Base-by-base conservation (phyloP, 2,797 vertebrate genomes). In the Phataginus tricuspis region DNA sequence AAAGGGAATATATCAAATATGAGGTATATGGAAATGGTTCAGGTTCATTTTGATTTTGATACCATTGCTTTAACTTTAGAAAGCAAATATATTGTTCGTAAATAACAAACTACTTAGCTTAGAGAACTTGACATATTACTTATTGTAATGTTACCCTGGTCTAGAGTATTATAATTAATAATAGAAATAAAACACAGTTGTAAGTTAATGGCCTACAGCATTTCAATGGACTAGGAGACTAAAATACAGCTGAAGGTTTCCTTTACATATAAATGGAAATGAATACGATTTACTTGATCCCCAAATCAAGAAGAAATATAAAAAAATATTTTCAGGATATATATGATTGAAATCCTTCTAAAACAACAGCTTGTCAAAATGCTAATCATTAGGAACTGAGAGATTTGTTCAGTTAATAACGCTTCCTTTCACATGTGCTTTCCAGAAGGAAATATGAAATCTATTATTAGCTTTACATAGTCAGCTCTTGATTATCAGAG, bases 311-410 rank as follows among this genome's bases (percentile, higher is more conserved):
- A 96, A 96, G 57, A 96, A 90, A 84, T 42, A 68, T 29, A 23
- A 94, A 97, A 97, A 96, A 91, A 78, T 78, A 69, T 80, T 86
- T 84, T 66, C 61, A 96, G 96, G 63, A 94, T 95, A 86, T 57
- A 85, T 68, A 31, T 71, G 42, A 93, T 94, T 34, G 94, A 96
- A 95, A 94, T 64, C 34, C 61, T 95, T 91, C 79, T 90, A 86
- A 83, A 91, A 96, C 86, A 96, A 96, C 86, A 96, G 91, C 95
- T 97, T 97, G 94, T 96, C 95, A 97, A 86, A 95, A 95, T 92
- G 89, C 59, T 96, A 87, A 96, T 96, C 90, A 95, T 87, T 71
- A 87, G 77, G 86, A 95, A 89, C 37, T n/a, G 45, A 92, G 71
- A 96, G 75, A 55, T 95, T 57, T 95, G 83, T 88, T 97, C 49